Percentiles rank a stretch among this genome's conserved stretches.
Conservation (phyloP, 1,140 invertebrate genomes). For the Semibalanus balanoides region DNA sequence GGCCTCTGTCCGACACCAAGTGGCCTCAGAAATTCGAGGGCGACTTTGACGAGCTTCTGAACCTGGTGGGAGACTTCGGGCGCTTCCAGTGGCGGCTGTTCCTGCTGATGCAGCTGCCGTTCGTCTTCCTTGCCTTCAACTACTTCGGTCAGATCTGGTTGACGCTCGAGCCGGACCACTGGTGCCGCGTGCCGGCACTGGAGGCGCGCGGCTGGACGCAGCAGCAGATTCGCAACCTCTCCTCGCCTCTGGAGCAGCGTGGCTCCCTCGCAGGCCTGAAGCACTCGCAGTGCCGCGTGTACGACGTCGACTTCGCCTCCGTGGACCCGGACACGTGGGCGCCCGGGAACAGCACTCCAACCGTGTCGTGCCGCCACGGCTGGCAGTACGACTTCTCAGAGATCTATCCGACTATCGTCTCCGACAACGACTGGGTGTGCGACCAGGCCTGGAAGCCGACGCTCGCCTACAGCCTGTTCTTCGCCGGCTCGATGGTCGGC, state of each 20-base stretch:
- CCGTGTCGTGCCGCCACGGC: constrained; percentile 43
- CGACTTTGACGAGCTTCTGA: constrained; percentile 41
- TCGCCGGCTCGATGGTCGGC: constrained; percentile 67
- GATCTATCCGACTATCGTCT: constrained; percentile 17
- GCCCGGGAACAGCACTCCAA: constrained; percentile 25
- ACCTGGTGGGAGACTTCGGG: constrained; percentile 43
- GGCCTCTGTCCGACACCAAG: too few species aligned
- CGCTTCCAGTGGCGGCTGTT: constrained; percentile 42
- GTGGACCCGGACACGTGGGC: neutral
- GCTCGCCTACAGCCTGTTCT: constrained; percentile 65
- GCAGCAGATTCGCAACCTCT: neutral
- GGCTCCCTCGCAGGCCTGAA: neutral
- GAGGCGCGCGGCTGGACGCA: constrained; percentile 25
- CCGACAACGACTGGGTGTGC: constrained; percentile 59
- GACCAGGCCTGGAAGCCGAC: constrained; percentile 54
- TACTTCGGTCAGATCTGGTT: constrained; percentile 78
- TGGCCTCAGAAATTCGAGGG: neutral
- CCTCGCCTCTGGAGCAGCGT: neutral
- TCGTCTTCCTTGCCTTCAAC: constrained; percentile 25
- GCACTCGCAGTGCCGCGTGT: neutral
- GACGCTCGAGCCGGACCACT: constrained; percentile 58
- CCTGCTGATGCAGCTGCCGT: constrained; percentile 14
- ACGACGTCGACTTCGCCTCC: neutral
- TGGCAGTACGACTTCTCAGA: constrained; percentile 60
- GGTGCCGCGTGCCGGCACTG: constrained; percentile 57